These are phyloP conservation scores for Harpalus rufipes DNA, from an alignment of 2,888 invertebrate species.

Conservation along the genomic window DNA sequence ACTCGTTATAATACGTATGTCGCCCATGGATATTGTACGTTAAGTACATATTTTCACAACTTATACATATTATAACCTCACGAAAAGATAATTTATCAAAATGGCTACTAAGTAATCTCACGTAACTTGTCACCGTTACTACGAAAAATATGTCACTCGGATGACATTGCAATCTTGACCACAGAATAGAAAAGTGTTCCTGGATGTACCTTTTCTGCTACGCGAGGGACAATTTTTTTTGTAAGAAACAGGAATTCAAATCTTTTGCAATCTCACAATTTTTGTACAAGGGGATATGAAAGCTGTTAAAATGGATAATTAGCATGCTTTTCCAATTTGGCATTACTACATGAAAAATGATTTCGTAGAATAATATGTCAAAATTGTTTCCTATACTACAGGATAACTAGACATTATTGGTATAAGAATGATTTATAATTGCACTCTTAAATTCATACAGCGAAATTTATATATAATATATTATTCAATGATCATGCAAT, in stretches of 20 bases:
- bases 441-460: no score
- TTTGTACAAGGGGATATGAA: no score
- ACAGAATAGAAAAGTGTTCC: not conserved
- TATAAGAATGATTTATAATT: no score
- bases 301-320: no score
- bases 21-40: not conserved
- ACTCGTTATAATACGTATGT: not conserved
- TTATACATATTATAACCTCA: not conserved
- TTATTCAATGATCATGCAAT: no score
- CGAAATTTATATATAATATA: no score
- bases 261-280: no score
- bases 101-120: not conserved
- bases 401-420: no score
- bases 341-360: no score
- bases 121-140: not conserved
- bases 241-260: not conserved
- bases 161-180: not conserved
- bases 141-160: not conserved
- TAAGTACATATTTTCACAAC: not conserved
- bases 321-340: no score
- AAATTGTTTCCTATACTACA: no score
- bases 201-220: not conserved
- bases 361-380: no score
- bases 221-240: not conserved
- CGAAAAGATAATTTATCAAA: not conserved